Evolutionary conservation across 2,888 invertebrate species (phyloP).

Genomic region (Agrilus mali): DNA sequence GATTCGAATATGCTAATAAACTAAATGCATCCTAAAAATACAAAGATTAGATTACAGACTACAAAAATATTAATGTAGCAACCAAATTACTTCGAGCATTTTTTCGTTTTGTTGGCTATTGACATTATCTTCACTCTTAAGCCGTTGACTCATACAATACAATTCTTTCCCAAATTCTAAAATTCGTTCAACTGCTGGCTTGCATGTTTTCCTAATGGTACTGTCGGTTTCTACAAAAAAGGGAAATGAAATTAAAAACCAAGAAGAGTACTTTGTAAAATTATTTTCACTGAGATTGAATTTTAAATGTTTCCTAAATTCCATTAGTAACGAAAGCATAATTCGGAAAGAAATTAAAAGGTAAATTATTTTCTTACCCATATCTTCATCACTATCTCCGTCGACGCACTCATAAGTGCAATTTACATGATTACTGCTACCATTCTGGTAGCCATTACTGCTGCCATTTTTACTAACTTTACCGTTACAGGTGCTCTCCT

Average conservation of each 20-base stretch:
- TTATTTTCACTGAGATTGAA: too few species aligned
- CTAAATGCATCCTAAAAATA: constrained; percentile 84
- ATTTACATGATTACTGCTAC: constrained; percentile 33
- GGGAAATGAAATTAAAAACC: constrained; percentile 8
- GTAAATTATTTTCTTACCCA: constrained; percentile 46
- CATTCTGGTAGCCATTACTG: constrained; percentile 48
- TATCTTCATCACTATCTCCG: constrained; percentile 56
- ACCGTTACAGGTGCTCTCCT: constrained; percentile 19
- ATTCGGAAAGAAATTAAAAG: constrained; percentile 4
- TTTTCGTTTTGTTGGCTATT: constrained; percentile 67
- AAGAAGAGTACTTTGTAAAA: too few species aligned
- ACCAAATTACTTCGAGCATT: constrained; percentile 67
- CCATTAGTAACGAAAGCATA: background rate
- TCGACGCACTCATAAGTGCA: constrained; percentile 35
- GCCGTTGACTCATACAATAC: constrained; percentile 77
- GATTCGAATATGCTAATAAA: constrained; percentile 93
- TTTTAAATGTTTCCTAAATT: too few species aligned
- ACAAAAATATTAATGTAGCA: constrained; percentile 1
- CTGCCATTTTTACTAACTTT: constrained; percentile 26
- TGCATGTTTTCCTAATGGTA: constrained; percentile 37
- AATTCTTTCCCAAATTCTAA: constrained; percentile 89
- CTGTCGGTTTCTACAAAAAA: constrained; percentile 33
- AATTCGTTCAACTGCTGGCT: constrained; percentile 84
- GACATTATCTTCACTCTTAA: constrained; percentile 71
- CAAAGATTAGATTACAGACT: background rate